Base-by-base conservation (phyloP, 2,888 invertebrate genomes). In the Dione juno region DNA sequence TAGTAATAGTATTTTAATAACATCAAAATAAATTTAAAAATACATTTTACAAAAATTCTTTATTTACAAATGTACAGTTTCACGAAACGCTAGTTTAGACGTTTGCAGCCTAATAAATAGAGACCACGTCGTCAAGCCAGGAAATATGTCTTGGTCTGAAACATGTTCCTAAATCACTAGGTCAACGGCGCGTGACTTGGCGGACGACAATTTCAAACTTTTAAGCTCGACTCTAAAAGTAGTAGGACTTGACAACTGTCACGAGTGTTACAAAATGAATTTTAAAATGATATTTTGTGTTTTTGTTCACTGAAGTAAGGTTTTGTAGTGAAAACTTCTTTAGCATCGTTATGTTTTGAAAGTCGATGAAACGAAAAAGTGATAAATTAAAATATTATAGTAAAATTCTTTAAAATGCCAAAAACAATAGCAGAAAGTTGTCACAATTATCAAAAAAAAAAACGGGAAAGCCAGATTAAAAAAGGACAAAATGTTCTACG, bases 151-250 rank as follows among this genome's bases (percentile, higher is more conserved):
- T 73, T 65, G 73, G 70, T 74, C 67, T 67, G 52, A 73, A 74
- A 21, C 72, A 70, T 73, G 69, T 74, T 73, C 76, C 75, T 77
- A 75, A 77, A 77, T 75, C 77, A 77, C 70, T 66, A 59, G 72
- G 69, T 73, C 75, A 76, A 72, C 76, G 72, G 77, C 72, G 76
- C 76, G 76, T 75, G 77, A 76, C 75, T 74, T 76, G 75, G 74
- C 72, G 61, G 53, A 65, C 71, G 68, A 66, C 71, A 68, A 71
- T 74, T 74, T 72, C 70, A 74, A 70, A 74, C 74, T 75, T 77
- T 77, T 75, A 73, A 73, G 71, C 69, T 61, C 35, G 45, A 28
- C 69, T 74, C 68, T 54, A 67, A 70, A 64, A 53, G 68, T 11
- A 54, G 40, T 45, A 61, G 41, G 58, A 66, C 64, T 64, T 69